phyloP scores from a whole-genome alignment of 1,140 invertebrate genomes.

The Neelides sp. region DNA sequence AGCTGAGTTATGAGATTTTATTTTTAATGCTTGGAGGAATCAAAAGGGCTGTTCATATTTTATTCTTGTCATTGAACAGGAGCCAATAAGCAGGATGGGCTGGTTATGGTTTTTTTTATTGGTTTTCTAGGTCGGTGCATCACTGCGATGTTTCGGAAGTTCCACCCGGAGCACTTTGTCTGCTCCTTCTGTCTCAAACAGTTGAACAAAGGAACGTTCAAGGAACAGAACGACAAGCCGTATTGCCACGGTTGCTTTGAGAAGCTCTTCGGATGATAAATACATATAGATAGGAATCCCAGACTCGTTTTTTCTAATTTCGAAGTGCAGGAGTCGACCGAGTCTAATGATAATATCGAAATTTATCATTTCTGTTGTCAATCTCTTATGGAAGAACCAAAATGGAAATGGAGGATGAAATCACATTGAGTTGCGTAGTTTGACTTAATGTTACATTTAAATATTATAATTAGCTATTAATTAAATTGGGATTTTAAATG shows the following conservation, averaged over 20 bases:
- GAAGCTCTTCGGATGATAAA: constrained; percentile 71
- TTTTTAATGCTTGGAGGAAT: too few species aligned
- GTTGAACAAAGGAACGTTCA: constrained; percentile 95
- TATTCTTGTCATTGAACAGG: too few species aligned
- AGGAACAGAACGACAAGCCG: constrained; percentile 94
- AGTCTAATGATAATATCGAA: background rate
- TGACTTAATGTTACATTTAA: too few species aligned
- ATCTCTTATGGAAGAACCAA: too few species aligned
- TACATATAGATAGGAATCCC: constrained; percentile 2
- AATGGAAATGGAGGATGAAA: too few species aligned
- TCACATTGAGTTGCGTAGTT: too few species aligned
- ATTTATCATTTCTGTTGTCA: too few species aligned
- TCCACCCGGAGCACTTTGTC: constrained; percentile 97
- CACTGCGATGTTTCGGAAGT: constrained; percentile 97
- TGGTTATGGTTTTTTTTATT: constrained; percentile 29
- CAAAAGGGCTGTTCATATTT: too few species aligned
- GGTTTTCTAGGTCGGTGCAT: constrained; percentile 72
- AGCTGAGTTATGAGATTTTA: too few species aligned
- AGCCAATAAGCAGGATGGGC: too few species aligned
- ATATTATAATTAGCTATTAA: too few species aligned
- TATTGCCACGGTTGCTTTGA: constrained; percentile 97
- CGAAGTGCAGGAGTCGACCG: background rate
- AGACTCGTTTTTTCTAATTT: background rate
- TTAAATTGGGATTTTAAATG: too few species aligned
- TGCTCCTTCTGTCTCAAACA: constrained; percentile 96